Evolutionary conservation across 2,113 vertebrate species (phyloP), one percentile per base, ranked within the genome.

Genomic region (Stigmatopora argus): DNA sequence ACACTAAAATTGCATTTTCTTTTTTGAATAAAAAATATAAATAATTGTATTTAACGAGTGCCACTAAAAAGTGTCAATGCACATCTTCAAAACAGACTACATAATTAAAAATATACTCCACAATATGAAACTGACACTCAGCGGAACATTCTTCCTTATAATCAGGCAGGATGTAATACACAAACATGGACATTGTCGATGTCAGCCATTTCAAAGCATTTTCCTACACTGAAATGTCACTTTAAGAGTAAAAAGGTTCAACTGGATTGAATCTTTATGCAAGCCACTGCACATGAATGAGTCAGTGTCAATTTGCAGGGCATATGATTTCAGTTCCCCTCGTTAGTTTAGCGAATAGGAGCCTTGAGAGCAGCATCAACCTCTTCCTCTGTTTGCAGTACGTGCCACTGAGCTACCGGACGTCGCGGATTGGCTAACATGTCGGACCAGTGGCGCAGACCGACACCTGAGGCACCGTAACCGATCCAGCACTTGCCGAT

Each of bases 401-500:
- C 90, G 78, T 94, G 93, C 93, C 93, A 94, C 86, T 94, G 93
- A 46, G 92, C 93, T 53, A 94, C 90, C 0, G 93, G 93, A 44
- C 93, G 90, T 49, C 93, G 84, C 45, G 93, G 93, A 66, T 94
- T 94, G 83, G 93, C 92, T 80, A 94, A 66, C 93, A 94, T 94
- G 76, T 94, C 93, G 0, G 93, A 93, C 93, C 93, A 94, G 58
- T 94, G 93, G 44, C 92, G 91, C 15, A 94, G 85, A n/a, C 92
- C 92, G 1, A 92, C 87, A 0, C 92, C 92, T 0, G 91, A 90
- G n/a, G 92, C 90, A 0, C 92, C 92, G 1, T 89, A 93, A 49
- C 93, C 93, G 1, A 94, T 92, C 89, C 92, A 93, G 77, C 90
- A 85, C 82, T 93, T 93, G 26, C 93, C 93, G 2, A 92, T 92